Conservation (phyloP, 2,888 invertebrate species). For the Morinoia aosen region DNA sequence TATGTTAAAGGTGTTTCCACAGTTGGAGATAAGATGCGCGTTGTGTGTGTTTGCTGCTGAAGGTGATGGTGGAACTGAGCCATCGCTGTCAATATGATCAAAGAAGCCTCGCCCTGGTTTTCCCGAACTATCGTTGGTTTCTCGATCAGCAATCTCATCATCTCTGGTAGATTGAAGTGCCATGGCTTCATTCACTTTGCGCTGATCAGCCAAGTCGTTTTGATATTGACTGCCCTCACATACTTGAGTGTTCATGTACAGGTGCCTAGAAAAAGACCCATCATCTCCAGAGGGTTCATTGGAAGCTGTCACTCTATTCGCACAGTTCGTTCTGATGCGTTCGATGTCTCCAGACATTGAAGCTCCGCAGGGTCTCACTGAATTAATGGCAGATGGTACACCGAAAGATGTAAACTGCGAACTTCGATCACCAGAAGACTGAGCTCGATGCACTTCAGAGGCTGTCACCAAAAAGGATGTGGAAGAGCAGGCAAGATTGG, state of each 20-base stretch:
- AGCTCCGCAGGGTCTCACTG: background rate
- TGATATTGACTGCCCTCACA: slow-evolving; percentile 12
- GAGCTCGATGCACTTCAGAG: background rate
- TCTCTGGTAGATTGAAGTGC: background rate
- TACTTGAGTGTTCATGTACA: slow-evolving; percentile 26
- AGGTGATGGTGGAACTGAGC: slow-evolving; percentile 4
- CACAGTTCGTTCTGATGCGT: background rate
- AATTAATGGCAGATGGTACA: background rate
- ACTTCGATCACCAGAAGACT: background rate
- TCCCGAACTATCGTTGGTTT: background rate
- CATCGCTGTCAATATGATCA: background rate
- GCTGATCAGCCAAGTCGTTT: slow-evolving; percentile 16
- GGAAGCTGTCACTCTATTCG: background rate
- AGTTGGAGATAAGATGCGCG: background rate
- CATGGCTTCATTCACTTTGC: background rate
- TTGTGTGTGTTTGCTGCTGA: background rate
- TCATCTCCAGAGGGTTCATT: background rate
- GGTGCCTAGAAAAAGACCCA: background rate
- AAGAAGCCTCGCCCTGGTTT: background rate
- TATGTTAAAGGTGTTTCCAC: background rate
- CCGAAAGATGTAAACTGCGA: background rate
- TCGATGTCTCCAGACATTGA: slow-evolving; percentile 28
- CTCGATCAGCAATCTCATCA: background rate
- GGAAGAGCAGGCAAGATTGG: background rate
- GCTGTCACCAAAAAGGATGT: background rate